Evolutionary conservation across 2,113 vertebrate genomes (phyloP).

Genomic region (Pionites leucogaster): DNA sequence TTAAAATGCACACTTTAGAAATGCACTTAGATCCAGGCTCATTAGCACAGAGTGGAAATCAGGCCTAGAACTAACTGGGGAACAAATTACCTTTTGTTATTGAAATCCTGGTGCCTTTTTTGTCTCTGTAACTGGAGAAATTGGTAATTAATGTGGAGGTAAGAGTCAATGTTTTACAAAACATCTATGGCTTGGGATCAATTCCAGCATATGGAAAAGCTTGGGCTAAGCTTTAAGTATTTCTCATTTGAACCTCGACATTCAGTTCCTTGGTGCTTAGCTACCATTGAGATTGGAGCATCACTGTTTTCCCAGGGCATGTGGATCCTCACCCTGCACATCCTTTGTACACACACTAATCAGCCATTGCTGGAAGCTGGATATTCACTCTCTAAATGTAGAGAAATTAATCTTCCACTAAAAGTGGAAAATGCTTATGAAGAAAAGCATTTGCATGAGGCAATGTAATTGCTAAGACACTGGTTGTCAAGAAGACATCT

Average conservation of each 20-base stretch:
- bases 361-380: not conserved
- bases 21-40: not conserved
- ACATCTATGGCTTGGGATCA: not conserved
- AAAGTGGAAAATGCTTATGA: slow-evolving; percentile 30
- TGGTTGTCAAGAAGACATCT: slow-evolving; percentile 55
- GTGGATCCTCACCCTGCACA: not conserved
- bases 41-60: not conserved
- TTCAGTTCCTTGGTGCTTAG: not conserved
- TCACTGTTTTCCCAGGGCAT: not conserved
- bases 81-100: not conserved
- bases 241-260: not conserved
- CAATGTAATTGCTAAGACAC: slow-evolving; percentile 48
- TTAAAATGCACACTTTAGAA: not conserved
- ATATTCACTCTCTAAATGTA: slow-evolving; percentile 23
- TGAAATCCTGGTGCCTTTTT: not conserved
- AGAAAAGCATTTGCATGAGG: slow-evolving; percentile 43
- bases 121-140: not conserved
- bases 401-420: slow-evolving; percentile 35
- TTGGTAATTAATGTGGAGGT: not conserved
- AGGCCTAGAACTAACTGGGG: not conserved
- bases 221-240: not conserved
- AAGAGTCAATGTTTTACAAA: not conserved
- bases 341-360: not conserved
- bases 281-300: not conserved
- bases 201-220: not conserved